Evolutionary conservation across 1,140 invertebrate species (phyloP).

Genomic region (Drosophila virilis): DNA sequence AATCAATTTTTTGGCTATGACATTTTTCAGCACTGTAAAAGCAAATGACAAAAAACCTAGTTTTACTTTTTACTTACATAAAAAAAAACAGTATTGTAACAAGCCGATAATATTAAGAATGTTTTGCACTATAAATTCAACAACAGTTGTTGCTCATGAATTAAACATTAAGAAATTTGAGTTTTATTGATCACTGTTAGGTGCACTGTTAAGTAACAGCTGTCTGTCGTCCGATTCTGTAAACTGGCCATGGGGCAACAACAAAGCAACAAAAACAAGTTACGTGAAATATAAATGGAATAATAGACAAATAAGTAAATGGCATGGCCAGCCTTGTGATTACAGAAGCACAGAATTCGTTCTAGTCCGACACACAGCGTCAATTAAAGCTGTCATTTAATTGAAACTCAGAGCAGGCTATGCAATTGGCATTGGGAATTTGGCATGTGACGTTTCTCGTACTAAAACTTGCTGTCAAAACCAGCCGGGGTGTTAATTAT

Average conservation of each 20-base stretch:
- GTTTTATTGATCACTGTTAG: neutral
- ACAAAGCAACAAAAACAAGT: conserved; percentile 63
- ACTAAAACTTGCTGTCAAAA: conserved; percentile 28
- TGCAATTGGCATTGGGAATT: conserved; percentile 15
- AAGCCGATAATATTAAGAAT: neutral
- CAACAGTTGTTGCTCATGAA: too few species aligned
- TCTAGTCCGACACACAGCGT: conserved; percentile 8
- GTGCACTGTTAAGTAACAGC: conserved; percentile 30
- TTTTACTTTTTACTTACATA: neutral
- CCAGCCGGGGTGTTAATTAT: conserved; percentile 36
- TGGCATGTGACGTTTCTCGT: conserved; percentile 42
- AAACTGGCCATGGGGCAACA: conserved; percentile 25
- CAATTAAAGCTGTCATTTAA: conserved; percentile 20
- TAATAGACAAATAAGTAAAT: conserved; percentile 58
- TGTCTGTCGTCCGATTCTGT: conserved; percentile 7
- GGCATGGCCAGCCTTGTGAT: conserved; percentile 34
- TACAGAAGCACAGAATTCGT: conserved; percentile 34
- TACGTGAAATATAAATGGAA: conserved; percentile 80
- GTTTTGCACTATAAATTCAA: neutral
- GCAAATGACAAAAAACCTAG: neutral
- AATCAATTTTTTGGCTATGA: neutral
- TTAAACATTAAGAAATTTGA: neutral
- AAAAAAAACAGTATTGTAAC: neutral
- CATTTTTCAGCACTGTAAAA: neutral
- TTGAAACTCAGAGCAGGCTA: conserved; percentile 16